These are phyloP conservation scores for Apis dorsata DNA, from an alignment of 1,140 invertebrate species.

Conservation along the genomic window DNA sequence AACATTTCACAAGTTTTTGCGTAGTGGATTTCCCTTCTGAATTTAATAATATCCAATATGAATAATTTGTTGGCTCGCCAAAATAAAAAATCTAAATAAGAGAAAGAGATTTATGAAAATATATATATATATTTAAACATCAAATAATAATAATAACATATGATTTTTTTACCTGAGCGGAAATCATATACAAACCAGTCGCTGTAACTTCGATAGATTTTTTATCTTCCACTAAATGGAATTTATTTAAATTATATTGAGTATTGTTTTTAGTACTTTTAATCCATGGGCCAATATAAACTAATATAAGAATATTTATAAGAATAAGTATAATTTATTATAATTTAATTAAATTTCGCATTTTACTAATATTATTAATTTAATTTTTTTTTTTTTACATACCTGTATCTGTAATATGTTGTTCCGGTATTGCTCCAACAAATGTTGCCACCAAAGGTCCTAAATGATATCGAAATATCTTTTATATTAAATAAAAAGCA, in stretches of 20 bases:
- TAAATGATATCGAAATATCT: conserved; percentile 35
- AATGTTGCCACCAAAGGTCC: conserved; percentile 73
- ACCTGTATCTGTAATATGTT: conserved; percentile 74
- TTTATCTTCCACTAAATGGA: conserved; percentile 74
- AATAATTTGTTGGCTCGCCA: conserved; percentile 70
- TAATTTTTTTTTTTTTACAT: conserved; percentile 45
- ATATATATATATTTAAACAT: too few species aligned
- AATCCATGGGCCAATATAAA: conserved; percentile 75
- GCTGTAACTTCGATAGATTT: conserved; percentile 74
- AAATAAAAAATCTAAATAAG: conserved; percentile 73
- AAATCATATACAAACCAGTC: conserved; percentile 75
- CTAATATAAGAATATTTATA: conserved; percentile 47
- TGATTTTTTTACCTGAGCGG: conserved; percentile 70
- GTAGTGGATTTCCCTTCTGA: conserved; percentile 68
- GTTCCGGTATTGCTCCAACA: conserved; percentile 73
- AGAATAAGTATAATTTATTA: not conserved
- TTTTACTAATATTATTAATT: not conserved
- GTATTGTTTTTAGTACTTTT: conserved; percentile 68
- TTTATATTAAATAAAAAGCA: not conserved
- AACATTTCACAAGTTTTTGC: conserved; percentile 71
- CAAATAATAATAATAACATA: not conserved
- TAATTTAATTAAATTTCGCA: not conserved
- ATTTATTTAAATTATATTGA: conserved; percentile 73
- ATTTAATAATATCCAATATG: conserved; percentile 73
- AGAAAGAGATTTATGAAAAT: not conserved